A percentile compares a stretch with the other conserved stretches of the same genome.
Evolutionary conservation across 64 coral and sea anemone species (phyloP).

Genomic region (Porites australiensis): DNA sequence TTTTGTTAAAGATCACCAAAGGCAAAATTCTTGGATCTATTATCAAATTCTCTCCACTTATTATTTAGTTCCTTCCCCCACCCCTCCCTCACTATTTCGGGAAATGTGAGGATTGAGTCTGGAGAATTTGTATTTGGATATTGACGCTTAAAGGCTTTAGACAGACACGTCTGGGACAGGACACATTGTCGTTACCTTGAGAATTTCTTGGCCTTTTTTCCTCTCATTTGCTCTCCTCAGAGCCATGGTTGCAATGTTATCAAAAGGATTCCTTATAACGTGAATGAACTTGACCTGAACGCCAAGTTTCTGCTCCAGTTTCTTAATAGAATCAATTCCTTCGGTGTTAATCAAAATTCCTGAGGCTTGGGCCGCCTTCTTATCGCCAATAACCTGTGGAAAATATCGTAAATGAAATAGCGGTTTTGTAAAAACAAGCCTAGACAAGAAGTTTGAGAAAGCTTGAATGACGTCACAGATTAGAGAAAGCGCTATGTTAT

Average conservation of each 20-base stretch:
- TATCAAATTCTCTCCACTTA: too few species aligned
- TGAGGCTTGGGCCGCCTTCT: constrained; percentile 14
- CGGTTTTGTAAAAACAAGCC: neutral
- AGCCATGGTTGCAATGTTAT: constrained; percentile 25
- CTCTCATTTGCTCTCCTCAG: neutral
- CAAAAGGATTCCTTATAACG: constrained; percentile 24
- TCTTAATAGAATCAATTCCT: neutral
- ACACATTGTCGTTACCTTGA: neutral
- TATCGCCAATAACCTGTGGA: constrained; percentile 14
- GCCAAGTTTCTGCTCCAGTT: constrained; percentile 7
- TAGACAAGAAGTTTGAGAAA: too few species aligned
- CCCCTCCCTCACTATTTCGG: too few species aligned
- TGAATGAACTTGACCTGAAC: constrained; percentile 21
- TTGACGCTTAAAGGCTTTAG: too few species aligned
- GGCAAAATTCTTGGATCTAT: too few species aligned
- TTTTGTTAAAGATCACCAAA: too few species aligned
- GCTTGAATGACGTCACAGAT: too few species aligned
- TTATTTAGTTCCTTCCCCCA: too few species aligned
- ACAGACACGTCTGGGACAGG: too few species aligned
- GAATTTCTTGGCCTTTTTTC: neutral
- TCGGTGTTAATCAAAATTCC: neutral
- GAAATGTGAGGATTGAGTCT: too few species aligned
- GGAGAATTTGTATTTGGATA: too few species aligned
- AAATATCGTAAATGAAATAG: neutral
- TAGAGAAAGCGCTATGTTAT: too few species aligned